Evolutionary conservation across 2,113 vertebrate species (phyloP).

Genomic region (Heloderma charlesbogerti): DNA sequence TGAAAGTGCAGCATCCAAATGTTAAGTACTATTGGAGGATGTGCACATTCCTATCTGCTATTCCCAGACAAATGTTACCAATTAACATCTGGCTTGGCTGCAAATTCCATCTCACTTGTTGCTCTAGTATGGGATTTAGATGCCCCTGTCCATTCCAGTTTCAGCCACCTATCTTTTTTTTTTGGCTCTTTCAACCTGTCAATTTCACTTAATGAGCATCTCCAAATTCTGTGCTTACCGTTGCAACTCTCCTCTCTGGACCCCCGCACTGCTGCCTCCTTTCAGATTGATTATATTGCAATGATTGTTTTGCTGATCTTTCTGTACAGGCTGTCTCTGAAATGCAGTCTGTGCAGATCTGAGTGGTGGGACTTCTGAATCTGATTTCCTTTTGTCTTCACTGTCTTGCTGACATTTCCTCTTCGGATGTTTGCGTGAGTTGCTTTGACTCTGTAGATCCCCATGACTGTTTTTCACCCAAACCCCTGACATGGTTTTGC

Average conservation of each 20-base stretch:
- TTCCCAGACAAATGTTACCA: background rate
- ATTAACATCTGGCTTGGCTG: background rate
- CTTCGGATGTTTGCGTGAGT: background rate
- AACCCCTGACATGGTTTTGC: background rate
- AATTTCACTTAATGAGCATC: slow-evolving; percentile 9
- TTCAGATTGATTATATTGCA: background rate
- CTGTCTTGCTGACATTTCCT: background rate
- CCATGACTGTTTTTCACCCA: background rate
- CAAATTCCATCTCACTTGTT: slow-evolving; percentile 8
- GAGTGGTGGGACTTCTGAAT: background rate
- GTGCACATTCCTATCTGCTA: background rate
- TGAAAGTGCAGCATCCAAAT: background rate
- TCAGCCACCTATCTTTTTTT: slow-evolving; percentile 18
- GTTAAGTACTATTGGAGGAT: background rate
- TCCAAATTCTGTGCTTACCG: slow-evolving; percentile 16
- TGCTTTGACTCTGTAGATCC: background rate
- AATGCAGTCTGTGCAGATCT: background rate
- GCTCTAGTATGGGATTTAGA: background rate
- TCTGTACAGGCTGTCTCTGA: background rate
- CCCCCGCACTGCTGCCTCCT: background rate
- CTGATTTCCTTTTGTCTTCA: background rate
- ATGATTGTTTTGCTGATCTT: background rate
- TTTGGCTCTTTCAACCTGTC: background rate
- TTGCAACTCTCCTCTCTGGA: background rate
- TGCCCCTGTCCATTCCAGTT: background rate